These are phyloP conservation scores for Limenitis camilla DNA, from an alignment of 2,888 invertebrate genomes.

Conservation along the genomic window DNA sequence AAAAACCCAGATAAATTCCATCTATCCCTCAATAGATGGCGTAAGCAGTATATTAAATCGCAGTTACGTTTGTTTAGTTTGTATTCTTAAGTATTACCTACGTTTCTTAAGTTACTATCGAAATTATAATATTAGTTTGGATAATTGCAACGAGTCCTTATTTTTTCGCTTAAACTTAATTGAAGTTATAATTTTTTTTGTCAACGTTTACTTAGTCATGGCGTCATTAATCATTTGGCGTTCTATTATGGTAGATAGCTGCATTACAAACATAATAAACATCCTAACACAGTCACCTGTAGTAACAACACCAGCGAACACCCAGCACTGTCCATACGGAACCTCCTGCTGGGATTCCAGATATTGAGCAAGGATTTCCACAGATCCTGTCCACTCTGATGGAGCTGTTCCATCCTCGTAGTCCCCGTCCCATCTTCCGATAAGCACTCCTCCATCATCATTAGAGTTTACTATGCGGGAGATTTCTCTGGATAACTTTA, in stretches of 20 bases:
- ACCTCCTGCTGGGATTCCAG: slow-evolving; percentile 78
- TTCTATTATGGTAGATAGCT: background rate
- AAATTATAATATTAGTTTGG: too few relatives aligned
- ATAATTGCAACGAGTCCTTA: too few relatives aligned
- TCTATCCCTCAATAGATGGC: too few relatives aligned
- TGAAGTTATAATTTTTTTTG: too few relatives aligned
- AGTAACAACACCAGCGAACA: slow-evolving; percentile 88
- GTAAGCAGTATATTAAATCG: too few relatives aligned
- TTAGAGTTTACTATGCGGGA: slow-evolving; percentile 84
- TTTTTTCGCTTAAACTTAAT: too few relatives aligned
- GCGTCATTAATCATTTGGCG: background rate
- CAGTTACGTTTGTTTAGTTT: too few relatives aligned
- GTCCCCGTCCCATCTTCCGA: slow-evolving; percentile 83
- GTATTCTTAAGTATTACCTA: too few relatives aligned
- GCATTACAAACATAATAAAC: too few relatives aligned
- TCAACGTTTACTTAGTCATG: too few relatives aligned
- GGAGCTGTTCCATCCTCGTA: slow-evolving; percentile 85
- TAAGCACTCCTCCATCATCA: slow-evolving; percentile 81
- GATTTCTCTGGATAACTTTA: slow-evolving; percentile 79
- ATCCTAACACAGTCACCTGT: slow-evolving; percentile 66
- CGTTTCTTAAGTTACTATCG: too few relatives aligned
- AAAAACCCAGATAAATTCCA: too few relatives aligned
- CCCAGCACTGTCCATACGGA: slow-evolving; percentile 91
- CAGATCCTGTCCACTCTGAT: slow-evolving; percentile 86
- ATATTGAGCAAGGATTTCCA: slow-evolving; percentile 83